Base-by-base conservation (phyloP, 2,113 vertebrate genomes). In the Rissa tridactyla region DNA sequence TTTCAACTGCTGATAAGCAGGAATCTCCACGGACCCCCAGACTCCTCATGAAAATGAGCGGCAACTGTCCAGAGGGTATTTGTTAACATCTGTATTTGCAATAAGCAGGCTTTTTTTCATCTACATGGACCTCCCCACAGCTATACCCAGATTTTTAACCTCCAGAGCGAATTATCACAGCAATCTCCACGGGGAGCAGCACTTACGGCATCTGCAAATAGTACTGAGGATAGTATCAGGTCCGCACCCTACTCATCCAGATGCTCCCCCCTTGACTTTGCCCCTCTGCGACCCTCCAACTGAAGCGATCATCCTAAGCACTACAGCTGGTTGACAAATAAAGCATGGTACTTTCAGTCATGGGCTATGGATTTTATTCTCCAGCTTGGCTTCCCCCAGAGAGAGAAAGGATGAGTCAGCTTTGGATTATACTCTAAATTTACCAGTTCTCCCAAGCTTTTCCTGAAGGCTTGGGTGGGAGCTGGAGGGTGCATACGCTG, bases 161-260 rank as follows among this genome's bases (percentile, higher is more conserved):
- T 82, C 58, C 29, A 29, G 40, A 91, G 58, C 30, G 38, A 77
- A 88, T 38, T 62, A 42, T 12, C 17, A 51, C 2, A 16, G 42
- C 58, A 52, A 26, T 42, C 32, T 71, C 47, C 22, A 29, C 19
- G 18, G 2, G 3, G 21, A 58, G 30, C 4, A 0, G 38, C 3
- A 4, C 47, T 79, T 30, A 13, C 1, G 0, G 16, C 20, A 13
- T 40, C 61, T 42, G 40, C 2, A 1, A 61, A 42, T 3, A 70
- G 57, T 6, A 54, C 12, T 0, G 0, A 26, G 34, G 25, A 58
- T 54, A 42, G 23, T 30, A 70, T 32, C 4, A 10, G 49, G 26
- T 87, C 55, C 64, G 44, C 4, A 11, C 23, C 18, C n/a, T 22
- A 29, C 47, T 72, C 26, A 32, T 57, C 62, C 38, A 49, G 62